A percentile compares a stretch with the other conserved stretches of the same genome.
Evolutionary conservation across 2,797 vertebrate species (phyloP).

Genomic region (Coracias cyanogaster): DNA sequence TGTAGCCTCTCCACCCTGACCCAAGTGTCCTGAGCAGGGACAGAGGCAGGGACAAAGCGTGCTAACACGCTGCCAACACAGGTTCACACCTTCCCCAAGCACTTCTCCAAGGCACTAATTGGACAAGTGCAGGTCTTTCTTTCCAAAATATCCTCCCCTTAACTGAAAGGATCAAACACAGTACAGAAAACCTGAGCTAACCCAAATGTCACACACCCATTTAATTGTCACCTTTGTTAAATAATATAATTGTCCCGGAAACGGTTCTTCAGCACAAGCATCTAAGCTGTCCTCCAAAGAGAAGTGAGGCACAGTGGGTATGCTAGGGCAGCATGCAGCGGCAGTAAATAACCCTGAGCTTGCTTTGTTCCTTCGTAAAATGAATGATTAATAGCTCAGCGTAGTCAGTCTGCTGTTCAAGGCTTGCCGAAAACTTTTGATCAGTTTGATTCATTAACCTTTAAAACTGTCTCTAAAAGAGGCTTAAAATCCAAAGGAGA

Average conservation of each 20-base stretch:
- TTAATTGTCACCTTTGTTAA: constrained; percentile 23
- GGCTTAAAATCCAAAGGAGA: background rate
- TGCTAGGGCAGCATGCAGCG: constrained; percentile 42
- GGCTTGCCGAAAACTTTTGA: constrained; percentile 44
- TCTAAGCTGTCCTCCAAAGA: constrained; percentile 22
- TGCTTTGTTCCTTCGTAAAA: constrained; percentile 56
- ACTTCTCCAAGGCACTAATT: background rate
- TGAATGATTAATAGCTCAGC: constrained; percentile 65
- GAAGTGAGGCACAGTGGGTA: constrained; percentile 39
- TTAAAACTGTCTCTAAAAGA: background rate
- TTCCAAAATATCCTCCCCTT: background rate
- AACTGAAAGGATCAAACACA: background rate
- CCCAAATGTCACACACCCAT: constrained; percentile 13
- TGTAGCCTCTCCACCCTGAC: background rate
- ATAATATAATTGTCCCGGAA: constrained; percentile 47
- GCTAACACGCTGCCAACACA: background rate
- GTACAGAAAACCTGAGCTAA: background rate
- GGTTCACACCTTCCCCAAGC: background rate
- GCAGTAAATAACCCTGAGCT: constrained; percentile 17
- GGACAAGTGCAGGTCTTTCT: background rate
- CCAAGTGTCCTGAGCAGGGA: background rate
- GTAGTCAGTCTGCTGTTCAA: background rate
- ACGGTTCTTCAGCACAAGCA: background rate
- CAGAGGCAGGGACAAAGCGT: background rate
- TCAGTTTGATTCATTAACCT: constrained; percentile 49